Evolutionary conservation across 1,140 invertebrate species (phyloP), one percentile per base, ranked within the genome.

Genomic region (Philotrypesis tridentata): DNA sequence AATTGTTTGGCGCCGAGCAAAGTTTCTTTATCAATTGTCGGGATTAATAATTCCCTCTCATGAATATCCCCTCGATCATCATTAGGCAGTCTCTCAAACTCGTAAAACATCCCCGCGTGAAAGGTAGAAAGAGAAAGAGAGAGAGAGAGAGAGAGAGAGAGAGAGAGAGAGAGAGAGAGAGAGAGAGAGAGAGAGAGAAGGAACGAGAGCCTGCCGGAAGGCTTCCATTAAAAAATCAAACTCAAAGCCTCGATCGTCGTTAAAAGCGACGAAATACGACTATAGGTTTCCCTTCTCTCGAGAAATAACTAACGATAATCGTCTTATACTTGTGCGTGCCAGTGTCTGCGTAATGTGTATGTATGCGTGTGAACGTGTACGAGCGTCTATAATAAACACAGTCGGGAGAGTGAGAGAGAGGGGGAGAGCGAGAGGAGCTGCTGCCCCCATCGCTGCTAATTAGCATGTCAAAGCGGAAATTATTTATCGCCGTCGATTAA

Each of bases 391-490:
- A 55, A 55, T 55, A 55, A 55, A 65, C 63, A 65, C 25, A 70
- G 21, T 3, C 25, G 21, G 12, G 9, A 37, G 33, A 37, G 33
- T 5, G 33, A 37, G 33, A 37, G 33, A 37, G 31, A 5, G 67
- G 1, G 67, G 2, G 29, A 31, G 67, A 17, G 7, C 25, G 70
- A n/a, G 33, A 33, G n/a, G 12, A 40, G 48, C 23, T 14, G 17
- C 3, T 25, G 65, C 6, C 9, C n/a, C 9, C 11, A 17, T 9
- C 27, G 25, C 60, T 31, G 40, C 80, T 82, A 77, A 77, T 82
- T 82, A 82, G 31, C 80, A 82, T 82, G 80, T 82, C 80, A 82
- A 77, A 82, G 67, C 48, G 65, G 48, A 72, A 76, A 82, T 77
- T 77, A 82, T 82, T 82, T 82, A 71, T 82, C 31, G 23, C 23